These are phyloP conservation scores for Drepana arcuata DNA, from an alignment of 1,140 invertebrate species.

Conservation along the genomic window DNA sequence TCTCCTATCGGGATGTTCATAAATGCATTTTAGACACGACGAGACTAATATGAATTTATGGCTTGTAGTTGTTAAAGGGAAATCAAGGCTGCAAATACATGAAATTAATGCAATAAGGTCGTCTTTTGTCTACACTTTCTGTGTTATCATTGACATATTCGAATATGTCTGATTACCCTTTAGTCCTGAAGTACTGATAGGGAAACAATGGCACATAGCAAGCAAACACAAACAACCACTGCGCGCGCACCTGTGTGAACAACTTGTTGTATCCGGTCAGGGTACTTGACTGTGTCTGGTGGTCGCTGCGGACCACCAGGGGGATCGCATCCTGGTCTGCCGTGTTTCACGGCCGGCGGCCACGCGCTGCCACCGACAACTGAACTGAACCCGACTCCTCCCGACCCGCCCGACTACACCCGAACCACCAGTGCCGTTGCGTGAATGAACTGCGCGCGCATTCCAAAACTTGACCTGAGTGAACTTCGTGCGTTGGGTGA, in stretches of 20 bases:
- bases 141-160: no score
- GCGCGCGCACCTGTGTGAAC: constrained; percentile 84
- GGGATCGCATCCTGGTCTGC: constrained; percentile 58
- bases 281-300: constrained; percentile 63
- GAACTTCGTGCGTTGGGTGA: no score
- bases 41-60: no score
- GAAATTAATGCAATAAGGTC: no score
- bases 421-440: constrained; percentile 11
- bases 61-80: no score
- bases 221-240: constrained; percentile 17
- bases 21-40: no score
- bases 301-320: constrained; percentile 60
- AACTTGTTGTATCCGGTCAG: constrained; percentile 91
- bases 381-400: constrained; percentile 4
- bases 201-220: constrained; percentile 12
- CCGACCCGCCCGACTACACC: constrained; percentile 5
- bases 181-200: constrained; percentile 1
- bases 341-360: constrained; percentile 39
- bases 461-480: no score
- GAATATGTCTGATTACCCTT: no score
- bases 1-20: no score
- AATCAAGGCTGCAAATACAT: no score
- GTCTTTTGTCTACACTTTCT: no score
- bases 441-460: constrained; percentile 61
- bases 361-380: constrained; percentile 5